A percentile compares a stretch with the other conserved stretches of the same genome.
These are phyloP conservation scores for Acleris cristana DNA, from an alignment of 2,888 invertebrate genomes.

Conservation along the genomic window DNA sequence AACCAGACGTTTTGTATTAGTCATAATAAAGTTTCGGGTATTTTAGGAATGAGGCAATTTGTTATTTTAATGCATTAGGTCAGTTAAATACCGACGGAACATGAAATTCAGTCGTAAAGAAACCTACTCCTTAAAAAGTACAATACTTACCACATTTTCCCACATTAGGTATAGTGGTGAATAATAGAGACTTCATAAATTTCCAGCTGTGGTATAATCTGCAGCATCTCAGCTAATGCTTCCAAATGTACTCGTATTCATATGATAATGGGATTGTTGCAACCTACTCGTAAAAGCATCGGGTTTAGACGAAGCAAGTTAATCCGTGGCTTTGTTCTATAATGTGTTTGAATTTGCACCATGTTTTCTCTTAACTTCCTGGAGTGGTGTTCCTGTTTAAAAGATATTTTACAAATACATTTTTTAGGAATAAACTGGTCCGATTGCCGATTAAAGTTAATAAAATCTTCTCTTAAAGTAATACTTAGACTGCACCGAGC, in stretches of 20 bases:
- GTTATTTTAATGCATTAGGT: background rate
- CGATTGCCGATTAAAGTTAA: too few species aligned
- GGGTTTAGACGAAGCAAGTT: conserved; percentile 26
- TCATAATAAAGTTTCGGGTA: background rate
- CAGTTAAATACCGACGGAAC: too few species aligned
- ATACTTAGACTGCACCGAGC: too few species aligned
- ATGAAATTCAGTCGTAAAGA: too few species aligned
- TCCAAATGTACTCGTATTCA: conserved; percentile 34
- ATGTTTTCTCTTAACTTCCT: background rate
- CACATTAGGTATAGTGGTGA: background rate
- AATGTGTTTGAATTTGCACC: conserved; percentile 3
- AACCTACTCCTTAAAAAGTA: background rate
- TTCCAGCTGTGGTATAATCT: conserved; percentile 14
- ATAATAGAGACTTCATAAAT: conserved; percentile 9
- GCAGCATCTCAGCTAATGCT: conserved; percentile 26
- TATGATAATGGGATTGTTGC: conserved; percentile 33
- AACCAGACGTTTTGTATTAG: too few species aligned
- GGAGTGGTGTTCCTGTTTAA: background rate
- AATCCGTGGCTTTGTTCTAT: conserved; percentile 25
- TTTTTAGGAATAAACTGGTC: too few species aligned
- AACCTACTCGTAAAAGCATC: conserved; percentile 23
- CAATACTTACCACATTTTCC: background rate
- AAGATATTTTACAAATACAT: too few species aligned
- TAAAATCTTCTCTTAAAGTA: too few species aligned
- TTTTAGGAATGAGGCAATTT: background rate